These are phyloP conservation scores for Strigamia crassipes DNA, from an alignment of 2,888 invertebrate species.

Conservation along the genomic window DNA sequence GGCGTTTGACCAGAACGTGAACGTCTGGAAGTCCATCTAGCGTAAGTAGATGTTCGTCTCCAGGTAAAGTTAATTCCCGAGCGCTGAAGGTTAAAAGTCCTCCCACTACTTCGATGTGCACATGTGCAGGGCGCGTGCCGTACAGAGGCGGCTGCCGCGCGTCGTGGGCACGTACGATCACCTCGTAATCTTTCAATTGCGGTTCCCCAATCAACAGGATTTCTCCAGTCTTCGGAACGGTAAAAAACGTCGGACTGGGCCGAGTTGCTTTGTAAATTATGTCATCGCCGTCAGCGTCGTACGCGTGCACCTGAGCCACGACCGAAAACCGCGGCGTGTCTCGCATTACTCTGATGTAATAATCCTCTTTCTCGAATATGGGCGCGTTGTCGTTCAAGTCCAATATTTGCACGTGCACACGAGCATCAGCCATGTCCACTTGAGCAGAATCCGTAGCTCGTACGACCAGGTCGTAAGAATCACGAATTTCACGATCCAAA, in stretches of 20 bases:
- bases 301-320: constrained; percentile 83
- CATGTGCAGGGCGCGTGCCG: constrained; percentile 73
- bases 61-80: constrained; percentile 48
- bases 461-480: constrained; percentile 73
- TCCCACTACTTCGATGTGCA: constrained; percentile 71
- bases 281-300: constrained; percentile 88
- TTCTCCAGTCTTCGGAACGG: constrained; percentile 92
- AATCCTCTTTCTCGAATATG: constrained; percentile 75
- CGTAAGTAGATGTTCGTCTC: constrained; percentile 27
- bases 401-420: constrained; percentile 73
- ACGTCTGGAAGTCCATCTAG: constrained; percentile 57
- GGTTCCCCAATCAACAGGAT: constrained; percentile 72
- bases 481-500: constrained; percentile 77
- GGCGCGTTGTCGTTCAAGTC: constrained; percentile 94
- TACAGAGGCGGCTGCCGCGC: constrained; percentile 67
- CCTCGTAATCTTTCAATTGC: constrained; percentile 65
- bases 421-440: constrained; percentile 79
- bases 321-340: constrained; percentile 77
- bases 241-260: constrained; percentile 79
- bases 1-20: constrained; percentile 73
- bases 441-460: constrained; percentile 80
- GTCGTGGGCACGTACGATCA: constrained; percentile 83
- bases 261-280: constrained; percentile 80
- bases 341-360: constrained; percentile 66
- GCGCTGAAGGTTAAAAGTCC: constrained; percentile 53